Conservation (phyloP, 2,113 vertebrate genomes). For the Ibidorhyncha struthersii region DNA sequence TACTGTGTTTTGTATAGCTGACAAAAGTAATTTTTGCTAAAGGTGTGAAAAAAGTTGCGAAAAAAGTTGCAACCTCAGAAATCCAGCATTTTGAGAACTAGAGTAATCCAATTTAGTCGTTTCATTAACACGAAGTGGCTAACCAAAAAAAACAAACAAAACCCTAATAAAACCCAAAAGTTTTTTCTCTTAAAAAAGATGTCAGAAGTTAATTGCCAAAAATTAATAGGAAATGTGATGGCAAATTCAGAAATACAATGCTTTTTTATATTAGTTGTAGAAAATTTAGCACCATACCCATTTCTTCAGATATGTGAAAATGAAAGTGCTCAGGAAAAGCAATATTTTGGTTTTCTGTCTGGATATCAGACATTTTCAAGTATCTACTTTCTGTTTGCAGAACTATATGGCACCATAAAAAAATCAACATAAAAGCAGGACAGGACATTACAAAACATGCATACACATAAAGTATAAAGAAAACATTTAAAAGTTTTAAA, state of each 20-base stretch:
- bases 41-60: neutral
- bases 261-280: neutral
- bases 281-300: neutral
- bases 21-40: neutral
- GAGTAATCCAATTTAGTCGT: neutral
- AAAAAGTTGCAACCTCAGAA: neutral
- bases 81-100: neutral
- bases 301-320: neutral
- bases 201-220: neutral
- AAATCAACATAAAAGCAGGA: neutral
- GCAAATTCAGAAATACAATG: neutral
- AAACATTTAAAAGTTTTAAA: neutral
- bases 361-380: neutral
- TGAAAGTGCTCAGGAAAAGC: neutral
- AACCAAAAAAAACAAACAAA: neutral
- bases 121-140: neutral
- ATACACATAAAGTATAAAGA: neutral
- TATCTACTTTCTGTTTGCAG: neutral
- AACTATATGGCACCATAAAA: neutral
- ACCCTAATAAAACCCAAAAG: neutral
- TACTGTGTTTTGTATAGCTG: neutral
- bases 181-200: neutral
- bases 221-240: neutral
- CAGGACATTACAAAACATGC: neutral
- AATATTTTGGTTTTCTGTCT: neutral